These are phyloP conservation scores for Ibycter americanus DNA, from an alignment of 2,797 vertebrate genomes.

Conservation along the genomic window DNA sequence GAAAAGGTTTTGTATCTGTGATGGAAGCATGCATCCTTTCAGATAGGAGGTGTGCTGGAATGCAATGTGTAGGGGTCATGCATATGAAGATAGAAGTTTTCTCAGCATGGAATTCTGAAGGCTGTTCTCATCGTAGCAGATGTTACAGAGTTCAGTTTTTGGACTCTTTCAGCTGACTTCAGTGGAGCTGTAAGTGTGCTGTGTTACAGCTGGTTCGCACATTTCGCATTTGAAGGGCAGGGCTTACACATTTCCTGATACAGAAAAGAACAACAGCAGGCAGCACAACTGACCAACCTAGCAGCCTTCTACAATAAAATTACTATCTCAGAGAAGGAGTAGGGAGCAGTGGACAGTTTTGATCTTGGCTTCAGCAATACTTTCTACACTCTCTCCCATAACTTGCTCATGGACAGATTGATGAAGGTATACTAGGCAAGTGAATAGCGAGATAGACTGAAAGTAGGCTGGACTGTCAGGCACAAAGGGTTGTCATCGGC, in stretches of 20 bases:
- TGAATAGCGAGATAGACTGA: not conserved
- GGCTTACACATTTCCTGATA: not conserved
- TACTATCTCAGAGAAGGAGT: not conserved
- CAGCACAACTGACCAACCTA: not conserved
- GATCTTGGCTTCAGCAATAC: not conserved
- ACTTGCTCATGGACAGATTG: not conserved
- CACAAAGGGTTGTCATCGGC: not conserved
- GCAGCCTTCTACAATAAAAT: not conserved
- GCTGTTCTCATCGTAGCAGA: not conserved
- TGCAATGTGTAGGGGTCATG: accelerated
- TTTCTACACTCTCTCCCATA: not conserved
- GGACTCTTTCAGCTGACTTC: not conserved
- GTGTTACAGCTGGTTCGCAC: not conserved
- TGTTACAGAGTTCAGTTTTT: not conserved
- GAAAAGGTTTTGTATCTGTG: not conserved
- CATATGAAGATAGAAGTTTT: not conserved
- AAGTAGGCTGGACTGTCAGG: not conserved
- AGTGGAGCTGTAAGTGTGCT: not conserved
- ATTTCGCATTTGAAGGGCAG: not conserved
- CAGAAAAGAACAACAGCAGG: not conserved
- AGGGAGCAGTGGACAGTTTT: not conserved
- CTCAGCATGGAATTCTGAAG: not conserved
- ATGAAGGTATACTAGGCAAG: not conserved
- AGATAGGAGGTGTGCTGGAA: not conserved
- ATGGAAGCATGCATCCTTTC: not conserved